These are phyloP conservation scores for Psilanteris sp. DNA, from an alignment of 1,140 invertebrate species.

Conservation along the genomic window DNA sequence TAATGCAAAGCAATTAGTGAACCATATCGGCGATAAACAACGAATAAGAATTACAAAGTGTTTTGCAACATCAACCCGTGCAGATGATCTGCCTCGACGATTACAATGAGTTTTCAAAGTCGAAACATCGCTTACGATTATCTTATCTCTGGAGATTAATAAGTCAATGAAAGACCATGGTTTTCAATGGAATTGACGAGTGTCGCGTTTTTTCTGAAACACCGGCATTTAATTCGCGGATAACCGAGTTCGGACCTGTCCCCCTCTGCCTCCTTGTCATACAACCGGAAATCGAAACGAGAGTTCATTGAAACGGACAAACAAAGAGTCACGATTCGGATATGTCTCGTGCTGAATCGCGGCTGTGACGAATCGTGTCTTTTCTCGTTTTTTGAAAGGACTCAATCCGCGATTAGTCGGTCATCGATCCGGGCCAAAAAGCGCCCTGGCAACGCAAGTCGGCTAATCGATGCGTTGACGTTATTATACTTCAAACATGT, in stretches of 20 bases:
- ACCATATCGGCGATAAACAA: too few relatives aligned
- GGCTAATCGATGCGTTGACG: slow-evolving; percentile 71
- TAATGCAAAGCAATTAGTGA: too few relatives aligned
- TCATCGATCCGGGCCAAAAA: slow-evolving; percentile 67
- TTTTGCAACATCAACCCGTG: too few relatives aligned
- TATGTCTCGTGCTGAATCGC: slow-evolving; percentile 12
- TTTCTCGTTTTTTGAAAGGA: slow-evolving; percentile 23
- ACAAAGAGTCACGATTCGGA: slow-evolving; percentile 8
- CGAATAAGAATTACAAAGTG: too few relatives aligned
- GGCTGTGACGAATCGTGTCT: slow-evolving; percentile 33
- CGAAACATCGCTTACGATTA: too few relatives aligned
- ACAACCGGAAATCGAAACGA: slow-evolving; percentile 2
- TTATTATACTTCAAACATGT: slow-evolving; percentile 49
- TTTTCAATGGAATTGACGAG: too few relatives aligned
- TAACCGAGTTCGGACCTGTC: slow-evolving; percentile 3
- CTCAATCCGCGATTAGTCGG: slow-evolving; percentile 63
- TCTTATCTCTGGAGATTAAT: too few relatives aligned
- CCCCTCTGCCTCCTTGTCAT: too few relatives aligned
- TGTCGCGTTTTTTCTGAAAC: slow-evolving; percentile 1
- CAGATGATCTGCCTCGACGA: too few relatives aligned
- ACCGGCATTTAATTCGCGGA: slow-evolving; percentile 10
- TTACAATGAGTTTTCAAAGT: too few relatives aligned
- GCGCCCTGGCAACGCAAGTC: slow-evolving; percentile 70
- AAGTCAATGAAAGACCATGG: too few relatives aligned
- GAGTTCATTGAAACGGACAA: slow-evolving; percentile 10